Conservation (phyloP, 2,888 invertebrate species). For the Diarsia rubi region DNA sequence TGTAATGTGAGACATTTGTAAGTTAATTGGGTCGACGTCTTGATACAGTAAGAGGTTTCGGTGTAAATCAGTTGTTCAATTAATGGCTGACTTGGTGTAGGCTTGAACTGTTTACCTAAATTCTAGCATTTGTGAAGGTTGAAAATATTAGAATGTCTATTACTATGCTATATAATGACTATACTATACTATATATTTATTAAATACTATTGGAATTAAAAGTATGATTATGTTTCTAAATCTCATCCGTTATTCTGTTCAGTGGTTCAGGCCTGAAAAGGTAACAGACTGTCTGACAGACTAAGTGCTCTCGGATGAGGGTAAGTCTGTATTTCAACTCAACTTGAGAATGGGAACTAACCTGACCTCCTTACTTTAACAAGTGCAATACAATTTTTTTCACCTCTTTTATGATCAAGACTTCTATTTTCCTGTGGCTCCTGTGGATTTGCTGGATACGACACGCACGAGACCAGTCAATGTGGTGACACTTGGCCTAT, state of each 20-base stretch:
- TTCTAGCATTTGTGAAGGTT: neutral
- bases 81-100: slow-evolving; percentile 2
- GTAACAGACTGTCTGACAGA: neutral
- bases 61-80: slow-evolving; percentile 20
- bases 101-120: neutral
- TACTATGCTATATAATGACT: no score
- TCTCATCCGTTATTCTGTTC: neutral
- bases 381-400: neutral
- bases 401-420: neutral
- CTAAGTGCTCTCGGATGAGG: neutral
- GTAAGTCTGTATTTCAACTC: neutral
- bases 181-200: no score
- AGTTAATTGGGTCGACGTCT: slow-evolving; percentile 45
- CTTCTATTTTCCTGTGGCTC: no score
- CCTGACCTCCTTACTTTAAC: neutral
- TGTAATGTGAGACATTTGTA: slow-evolving; percentile 44
- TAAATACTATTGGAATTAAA: neutral
- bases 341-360: neutral
- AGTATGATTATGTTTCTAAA: neutral
- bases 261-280: neutral
- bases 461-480: no score
- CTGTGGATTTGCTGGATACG: no score
- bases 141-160: neutral
- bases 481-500: no score
- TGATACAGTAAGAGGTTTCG: slow-evolving; percentile 25